Conservation (phyloP, 2,113 vertebrate species). For the Merops nubicus region DNA sequence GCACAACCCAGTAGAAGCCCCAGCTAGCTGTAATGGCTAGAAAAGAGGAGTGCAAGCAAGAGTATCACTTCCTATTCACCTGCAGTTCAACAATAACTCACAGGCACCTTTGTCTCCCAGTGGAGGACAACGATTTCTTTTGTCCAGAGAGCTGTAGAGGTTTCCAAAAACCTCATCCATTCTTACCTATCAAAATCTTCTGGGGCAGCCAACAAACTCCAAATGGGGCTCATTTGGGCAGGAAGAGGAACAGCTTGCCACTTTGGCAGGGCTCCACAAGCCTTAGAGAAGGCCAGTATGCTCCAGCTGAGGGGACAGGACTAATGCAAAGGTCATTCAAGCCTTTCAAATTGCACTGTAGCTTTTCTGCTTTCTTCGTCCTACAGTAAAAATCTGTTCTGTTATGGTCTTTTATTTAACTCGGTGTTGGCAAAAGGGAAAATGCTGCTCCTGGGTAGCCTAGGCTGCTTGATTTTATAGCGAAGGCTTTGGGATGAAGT, state of each 20-base stretch:
- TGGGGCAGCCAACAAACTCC: neutral
- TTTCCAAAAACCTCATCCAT: neutral
- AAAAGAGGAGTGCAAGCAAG: neutral
- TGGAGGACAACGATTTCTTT: neutral
- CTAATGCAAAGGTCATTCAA: neutral
- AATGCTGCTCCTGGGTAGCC: neutral
- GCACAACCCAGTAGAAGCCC: neutral
- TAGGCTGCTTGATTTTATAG: neutral
- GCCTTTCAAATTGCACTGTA: neutral
- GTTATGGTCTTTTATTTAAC: neutral
- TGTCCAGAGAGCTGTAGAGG: neutral
- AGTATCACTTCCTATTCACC: neutral
- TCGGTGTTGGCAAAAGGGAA: neutral
- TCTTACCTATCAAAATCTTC: neutral
- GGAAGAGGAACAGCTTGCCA: neutral
- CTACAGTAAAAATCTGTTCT: neutral
- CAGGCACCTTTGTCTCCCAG: neutral
- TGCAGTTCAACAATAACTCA: neutral
- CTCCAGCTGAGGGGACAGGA: neutral
- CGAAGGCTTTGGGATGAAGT: neutral
- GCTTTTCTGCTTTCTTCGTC: neutral
- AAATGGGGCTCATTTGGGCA: neutral
- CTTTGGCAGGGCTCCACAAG: neutral
- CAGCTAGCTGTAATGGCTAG: neutral
- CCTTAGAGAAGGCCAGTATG: neutral